phyloP scores from a whole-genome alignment of 2,113 vertebrate genomes.

The Dicaeum eximium region DNA sequence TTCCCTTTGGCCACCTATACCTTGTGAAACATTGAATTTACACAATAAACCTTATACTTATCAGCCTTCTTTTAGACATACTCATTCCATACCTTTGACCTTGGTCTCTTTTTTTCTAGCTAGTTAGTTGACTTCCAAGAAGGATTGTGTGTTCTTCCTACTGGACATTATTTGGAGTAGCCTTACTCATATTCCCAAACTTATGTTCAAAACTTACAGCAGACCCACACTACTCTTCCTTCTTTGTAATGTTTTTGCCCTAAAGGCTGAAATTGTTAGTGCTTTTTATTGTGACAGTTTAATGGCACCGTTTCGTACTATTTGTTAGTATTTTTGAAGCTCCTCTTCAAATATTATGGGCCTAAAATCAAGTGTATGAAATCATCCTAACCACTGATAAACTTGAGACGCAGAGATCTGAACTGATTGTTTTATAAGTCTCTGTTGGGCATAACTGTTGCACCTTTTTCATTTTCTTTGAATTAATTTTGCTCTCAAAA shows the following conservation, averaged over 20 bases:
- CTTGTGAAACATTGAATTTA: not conserved
- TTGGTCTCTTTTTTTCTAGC: not conserved
- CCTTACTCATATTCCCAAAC: not conserved
- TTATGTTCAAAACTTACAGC: not conserved
- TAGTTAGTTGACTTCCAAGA: not conserved
- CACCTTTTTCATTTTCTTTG: not conserved
- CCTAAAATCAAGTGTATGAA: not conserved
- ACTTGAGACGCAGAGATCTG: not conserved
- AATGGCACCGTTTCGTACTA: not conserved
- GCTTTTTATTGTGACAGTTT: not conserved
- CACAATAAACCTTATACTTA: not conserved
- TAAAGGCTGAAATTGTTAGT: not conserved
- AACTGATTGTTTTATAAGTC: not conserved
- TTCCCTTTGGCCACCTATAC: not conserved
- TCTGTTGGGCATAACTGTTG: not conserved
- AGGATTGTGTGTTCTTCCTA: not conserved
- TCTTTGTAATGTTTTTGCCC: not conserved
- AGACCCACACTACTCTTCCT: not conserved
- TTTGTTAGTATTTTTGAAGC: conserved; percentile 1
- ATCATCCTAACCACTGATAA: not conserved
- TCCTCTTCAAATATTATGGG: not conserved
- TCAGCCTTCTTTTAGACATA: not conserved
- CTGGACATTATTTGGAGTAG: not conserved
- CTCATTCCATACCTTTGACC: not conserved
- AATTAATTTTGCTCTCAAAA: not conserved